Conservation (phyloP, 2,797 vertebrate species). For the Channallabes apus region DNA sequence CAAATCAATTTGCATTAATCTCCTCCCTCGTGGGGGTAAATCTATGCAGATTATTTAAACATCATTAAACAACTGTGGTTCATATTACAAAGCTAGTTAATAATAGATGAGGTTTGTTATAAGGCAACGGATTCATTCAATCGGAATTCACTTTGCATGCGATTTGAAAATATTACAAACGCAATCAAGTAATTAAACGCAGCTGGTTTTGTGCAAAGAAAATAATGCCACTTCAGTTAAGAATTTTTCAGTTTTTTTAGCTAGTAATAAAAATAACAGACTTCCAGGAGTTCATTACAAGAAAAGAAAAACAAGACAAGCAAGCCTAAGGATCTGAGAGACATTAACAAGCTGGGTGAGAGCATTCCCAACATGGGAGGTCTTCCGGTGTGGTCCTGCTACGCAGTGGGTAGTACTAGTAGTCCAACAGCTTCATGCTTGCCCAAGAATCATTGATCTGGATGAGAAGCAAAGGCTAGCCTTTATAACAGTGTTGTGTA, state of each 20-base stretch:
- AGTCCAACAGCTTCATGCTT: too few relatives aligned
- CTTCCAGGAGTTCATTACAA: background rate
- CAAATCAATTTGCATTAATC: slow-evolving; percentile 37
- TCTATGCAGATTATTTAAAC: slow-evolving; percentile 35
- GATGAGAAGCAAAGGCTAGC: too few relatives aligned
- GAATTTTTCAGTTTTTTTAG: background rate
- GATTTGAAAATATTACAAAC: slow-evolving; percentile 7
- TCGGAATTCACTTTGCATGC: background rate
- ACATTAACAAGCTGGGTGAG: too few relatives aligned
- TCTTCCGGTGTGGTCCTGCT: too few relatives aligned
- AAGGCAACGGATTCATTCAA: slow-evolving; percentile 12
- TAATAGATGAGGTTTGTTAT: slow-evolving; percentile 37
- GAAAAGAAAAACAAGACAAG: too few relatives aligned
- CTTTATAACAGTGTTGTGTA: too few relatives aligned
- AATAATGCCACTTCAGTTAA: background rate
- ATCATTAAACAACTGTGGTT: slow-evolving; percentile 29
- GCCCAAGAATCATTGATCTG: too few relatives aligned
- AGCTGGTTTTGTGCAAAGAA: background rate
- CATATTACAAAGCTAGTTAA: slow-evolving; percentile 21
- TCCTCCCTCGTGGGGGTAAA: background rate
- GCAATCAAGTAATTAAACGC: slow-evolving; percentile 13
- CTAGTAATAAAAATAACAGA: background rate
- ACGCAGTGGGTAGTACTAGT: too few relatives aligned
- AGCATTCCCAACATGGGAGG: too few relatives aligned
- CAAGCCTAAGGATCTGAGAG: too few relatives aligned